A percentile compares a stretch with the other conserved stretches of the same genome.
phyloP scores from a whole-genome alignment of 1,140 invertebrate species.

The Drosophila navojoa region DNA sequence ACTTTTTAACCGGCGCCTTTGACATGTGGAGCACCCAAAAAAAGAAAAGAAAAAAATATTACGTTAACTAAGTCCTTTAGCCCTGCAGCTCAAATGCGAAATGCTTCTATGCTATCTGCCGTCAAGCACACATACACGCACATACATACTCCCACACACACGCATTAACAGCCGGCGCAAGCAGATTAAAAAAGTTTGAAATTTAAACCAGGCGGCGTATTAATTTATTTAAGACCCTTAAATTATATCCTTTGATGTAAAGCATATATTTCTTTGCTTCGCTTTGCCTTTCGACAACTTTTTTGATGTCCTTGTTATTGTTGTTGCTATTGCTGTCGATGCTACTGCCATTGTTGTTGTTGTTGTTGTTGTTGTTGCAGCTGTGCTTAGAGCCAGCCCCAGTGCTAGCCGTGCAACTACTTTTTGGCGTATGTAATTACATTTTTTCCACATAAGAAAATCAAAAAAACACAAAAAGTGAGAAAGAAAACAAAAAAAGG shows the following conservation, averaged over 20 bases:
- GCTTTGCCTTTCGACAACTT: slow-evolving; percentile 32
- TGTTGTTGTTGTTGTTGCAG: slow-evolving; percentile 26
- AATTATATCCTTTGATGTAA: slow-evolving; percentile 81
- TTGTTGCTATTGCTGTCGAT: slow-evolving; percentile 18
- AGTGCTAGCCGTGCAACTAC: slow-evolving; percentile 47
- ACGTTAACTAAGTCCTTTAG: slow-evolving; percentile 69
- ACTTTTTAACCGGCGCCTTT: slow-evolving; percentile 66
- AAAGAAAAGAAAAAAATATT: slow-evolving; percentile 28
- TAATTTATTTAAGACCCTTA: slow-evolving; percentile 81
- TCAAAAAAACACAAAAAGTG: slow-evolving; percentile 50
- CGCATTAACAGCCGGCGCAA: slow-evolving; percentile 38
- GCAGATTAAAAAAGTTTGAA: slow-evolving; percentile 80
- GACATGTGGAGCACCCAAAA: slow-evolving; percentile 52
- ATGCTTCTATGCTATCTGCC: slow-evolving; percentile 60
- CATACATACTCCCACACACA: slow-evolving; percentile 33
- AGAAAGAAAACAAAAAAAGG: slow-evolving; percentile 29
- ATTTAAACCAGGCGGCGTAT: slow-evolving; percentile 71
- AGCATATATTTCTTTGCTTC: slow-evolving; percentile 68
- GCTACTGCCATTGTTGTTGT: slow-evolving; percentile 32
- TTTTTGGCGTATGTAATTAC: slow-evolving; percentile 80
- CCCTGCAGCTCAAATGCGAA: slow-evolving; percentile 37
- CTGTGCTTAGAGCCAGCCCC: slow-evolving; percentile 52
- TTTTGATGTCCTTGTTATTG: slow-evolving; percentile 9
- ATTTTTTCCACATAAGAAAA: slow-evolving; percentile 64
- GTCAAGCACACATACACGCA: slow-evolving; percentile 28